Evolutionary conservation across 2,113 vertebrate genomes (phyloP), one percentile per base, ranked within the genome.

Genomic region (Calidris pugnax): DNA sequence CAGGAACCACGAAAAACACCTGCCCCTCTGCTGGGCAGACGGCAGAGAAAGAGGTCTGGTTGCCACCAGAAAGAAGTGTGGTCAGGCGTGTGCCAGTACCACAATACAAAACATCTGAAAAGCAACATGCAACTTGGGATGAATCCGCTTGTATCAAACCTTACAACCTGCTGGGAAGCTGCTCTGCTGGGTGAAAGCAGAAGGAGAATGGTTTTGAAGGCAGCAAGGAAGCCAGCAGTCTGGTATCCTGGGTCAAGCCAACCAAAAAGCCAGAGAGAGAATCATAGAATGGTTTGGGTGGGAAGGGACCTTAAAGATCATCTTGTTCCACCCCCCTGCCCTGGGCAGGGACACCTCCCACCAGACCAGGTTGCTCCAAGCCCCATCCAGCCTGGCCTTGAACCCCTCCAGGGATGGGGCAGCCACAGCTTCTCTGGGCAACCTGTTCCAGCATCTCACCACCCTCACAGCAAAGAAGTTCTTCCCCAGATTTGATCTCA

Each of bases 1-100:
- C 4, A 1, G 51, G 7, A 15, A 22, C 53, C 0, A 26, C 0
- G 5, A 37, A 1, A 0, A 6, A 50, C 68, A 76, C 76, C 10
- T 51, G 21, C 18, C 59, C 45, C 85, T 37, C 20, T 11, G 43
- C 13, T 16, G 19, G 74, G 74, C 28, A 5, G 81, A 73, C 24
- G 35, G 60, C 15, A 23, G 41, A 16, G 69, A 64, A 57, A 41
- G 15, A 33, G 35, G 21, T 27, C n/a, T 22, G 64, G 7, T 33
- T 22, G 32, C 39, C 35, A 39, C 12, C 53, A 45, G 13, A 33
- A 19, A 13, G 35, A 48, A 48, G 47, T 48, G 47, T 48, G 47
- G 11, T 48, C 21, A 48, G 47, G 47, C 5, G 21, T 22, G 47
- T 23, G 11, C 47, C 47, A 48, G 47, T 22, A 22, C 21, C 21